These are phyloP conservation scores for Lycophotia porphyrea DNA, from an alignment of 2,888 invertebrate genomes.

Conservation along the genomic window DNA sequence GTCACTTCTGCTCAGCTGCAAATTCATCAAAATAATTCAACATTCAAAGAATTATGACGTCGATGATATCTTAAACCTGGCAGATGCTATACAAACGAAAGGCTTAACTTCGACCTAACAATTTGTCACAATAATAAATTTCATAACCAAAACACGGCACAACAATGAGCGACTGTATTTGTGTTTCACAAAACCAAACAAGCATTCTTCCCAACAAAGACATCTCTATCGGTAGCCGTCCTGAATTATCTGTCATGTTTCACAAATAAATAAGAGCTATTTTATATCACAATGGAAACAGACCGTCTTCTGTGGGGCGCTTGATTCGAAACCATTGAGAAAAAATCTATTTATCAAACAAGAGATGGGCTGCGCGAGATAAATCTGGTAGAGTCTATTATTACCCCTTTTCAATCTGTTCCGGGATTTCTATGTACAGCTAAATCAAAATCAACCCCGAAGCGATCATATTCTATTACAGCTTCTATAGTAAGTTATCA, in stretches of 20 bases:
- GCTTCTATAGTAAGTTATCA: constrained; percentile 53
- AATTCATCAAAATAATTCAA: constrained; percentile 70
- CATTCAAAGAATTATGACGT: constrained; percentile 74
- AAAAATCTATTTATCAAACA: constrained; percentile 87
- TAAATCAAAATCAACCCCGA: constrained; percentile 66
- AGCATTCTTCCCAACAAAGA: constrained; percentile 85
- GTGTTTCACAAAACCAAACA: constrained; percentile 84
- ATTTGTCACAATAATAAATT: constrained; percentile 88
- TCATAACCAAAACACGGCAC: constrained; percentile 86
- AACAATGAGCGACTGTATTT: constrained; percentile 82
- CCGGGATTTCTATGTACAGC: constrained; percentile 66
- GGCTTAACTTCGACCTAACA: constrained; percentile 84
- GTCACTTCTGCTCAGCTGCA: constrained; percentile 46
- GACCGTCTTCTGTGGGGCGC: constrained; percentile 77
- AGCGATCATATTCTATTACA: constrained; percentile 64
- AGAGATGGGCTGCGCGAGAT: constrained; percentile 86
- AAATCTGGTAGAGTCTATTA: constrained; percentile 83
- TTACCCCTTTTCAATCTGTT: constrained; percentile 85
- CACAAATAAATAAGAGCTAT: constrained; percentile 87
- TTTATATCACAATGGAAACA: constrained; percentile 85
- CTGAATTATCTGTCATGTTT: constrained; percentile 87
- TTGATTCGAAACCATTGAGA: constrained; percentile 82
- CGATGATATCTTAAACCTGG: constrained; percentile 71
- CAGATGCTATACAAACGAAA: constrained; percentile 82
- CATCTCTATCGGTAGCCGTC: constrained; percentile 87